These are phyloP conservation scores for Diabrotica virgifera DNA, from an alignment of 1,140 invertebrate genomes.

Conservation along the genomic window DNA sequence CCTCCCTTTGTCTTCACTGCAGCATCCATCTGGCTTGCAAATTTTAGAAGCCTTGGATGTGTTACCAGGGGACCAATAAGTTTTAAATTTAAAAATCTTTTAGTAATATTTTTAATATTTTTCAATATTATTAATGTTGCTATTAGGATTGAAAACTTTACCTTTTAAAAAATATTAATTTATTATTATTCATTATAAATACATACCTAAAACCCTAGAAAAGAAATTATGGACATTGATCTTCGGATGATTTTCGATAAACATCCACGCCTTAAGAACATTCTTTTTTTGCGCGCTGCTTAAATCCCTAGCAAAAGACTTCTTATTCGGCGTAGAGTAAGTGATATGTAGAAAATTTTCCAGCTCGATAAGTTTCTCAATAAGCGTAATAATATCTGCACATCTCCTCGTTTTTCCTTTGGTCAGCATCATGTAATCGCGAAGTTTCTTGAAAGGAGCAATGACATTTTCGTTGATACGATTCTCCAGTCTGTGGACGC, in stretches of 20 bases:
- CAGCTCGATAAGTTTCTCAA: conserved; percentile 42
- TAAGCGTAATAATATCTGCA: conserved; percentile 25
- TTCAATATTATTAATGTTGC: too few species aligned
- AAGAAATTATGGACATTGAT: conserved; percentile 44
- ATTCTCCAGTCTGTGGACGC: conserved; percentile 40
- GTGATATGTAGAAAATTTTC: conserved; percentile 33
- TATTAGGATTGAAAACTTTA: too few species aligned
- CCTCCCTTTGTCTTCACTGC: too few species aligned
- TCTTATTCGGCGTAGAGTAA: conserved; percentile 32
- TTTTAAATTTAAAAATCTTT: too few species aligned
- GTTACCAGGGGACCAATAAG: too few species aligned
- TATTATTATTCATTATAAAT: not conserved
- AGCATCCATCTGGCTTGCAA: too few species aligned
- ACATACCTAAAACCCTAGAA: conserved; percentile 32
- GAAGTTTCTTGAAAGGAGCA: conserved; percentile 40
- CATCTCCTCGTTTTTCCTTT: conserved; percentile 35
- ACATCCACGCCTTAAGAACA: conserved; percentile 41
- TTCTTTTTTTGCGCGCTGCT: conserved; percentile 41
- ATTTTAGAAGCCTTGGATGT: too few species aligned
- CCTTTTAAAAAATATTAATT: too few species aligned
- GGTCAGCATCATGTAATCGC: conserved; percentile 36
- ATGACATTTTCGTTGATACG: conserved; percentile 44
- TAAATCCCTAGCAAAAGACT: conserved; percentile 38
- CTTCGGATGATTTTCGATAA: conserved; percentile 40
- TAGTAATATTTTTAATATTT: too few species aligned